These are phyloP conservation scores for Tanypteryx hageni DNA, from an alignment of 2,888 invertebrate species.

Conservation along the genomic window DNA sequence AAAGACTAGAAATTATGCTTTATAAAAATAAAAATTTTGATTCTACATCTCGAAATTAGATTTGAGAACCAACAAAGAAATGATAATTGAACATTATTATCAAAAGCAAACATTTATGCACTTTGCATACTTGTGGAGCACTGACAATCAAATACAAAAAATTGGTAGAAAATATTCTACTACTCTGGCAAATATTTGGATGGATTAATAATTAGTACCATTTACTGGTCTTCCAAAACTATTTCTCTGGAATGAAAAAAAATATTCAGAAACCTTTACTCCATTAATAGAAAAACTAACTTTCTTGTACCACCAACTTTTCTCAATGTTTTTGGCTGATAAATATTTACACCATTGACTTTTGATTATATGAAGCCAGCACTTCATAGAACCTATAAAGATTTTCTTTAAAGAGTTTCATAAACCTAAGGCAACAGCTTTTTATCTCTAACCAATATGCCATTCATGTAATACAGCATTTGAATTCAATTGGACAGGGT, in stretches of 20 bases:
- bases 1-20: slow-evolving; percentile 35
- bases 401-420: not conserved
- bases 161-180: not conserved
- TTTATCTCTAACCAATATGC: not conserved
- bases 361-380: not conserved
- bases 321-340: not conserved
- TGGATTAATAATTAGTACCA: slow-evolving; percentile 46
- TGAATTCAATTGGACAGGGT: not conserved
- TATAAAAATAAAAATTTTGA: slow-evolving; percentile 51
- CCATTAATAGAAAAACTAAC: not conserved
- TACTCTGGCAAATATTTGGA: not conserved
- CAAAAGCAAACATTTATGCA: not conserved
- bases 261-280: not conserved
- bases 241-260: not conserved
- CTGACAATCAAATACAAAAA: not conserved
- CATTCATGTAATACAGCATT: not conserved
- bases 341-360: not conserved
- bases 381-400: not conserved
- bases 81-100: not conserved
- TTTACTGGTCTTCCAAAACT: slow-evolving; percentile 6
- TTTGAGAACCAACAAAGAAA: not conserved
- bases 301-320: not conserved
- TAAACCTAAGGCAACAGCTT: slow-evolving; percentile 7
- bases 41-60: not conserved
- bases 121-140: slow-evolving; percentile 26